phyloP scores from a whole-genome alignment of 2,113 vertebrate species.

The Ginglymostoma cirratum region DNA sequence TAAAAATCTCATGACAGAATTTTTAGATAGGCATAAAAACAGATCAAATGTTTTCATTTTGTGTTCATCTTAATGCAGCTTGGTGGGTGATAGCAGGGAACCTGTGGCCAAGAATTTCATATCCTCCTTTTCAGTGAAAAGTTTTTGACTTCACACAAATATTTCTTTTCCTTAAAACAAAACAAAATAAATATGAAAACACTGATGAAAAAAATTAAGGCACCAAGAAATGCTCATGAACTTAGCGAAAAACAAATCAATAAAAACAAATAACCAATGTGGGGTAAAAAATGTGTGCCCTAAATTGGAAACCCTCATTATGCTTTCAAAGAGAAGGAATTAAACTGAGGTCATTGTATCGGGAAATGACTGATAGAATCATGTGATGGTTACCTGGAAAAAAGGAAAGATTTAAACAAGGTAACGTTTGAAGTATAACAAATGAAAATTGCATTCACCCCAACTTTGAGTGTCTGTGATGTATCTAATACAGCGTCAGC shows the following conservation, averaged over 20 bases:
- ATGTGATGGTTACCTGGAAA: background rate
- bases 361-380: background rate
- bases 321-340: background rate
- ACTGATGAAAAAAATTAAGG: background rate
- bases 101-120: background rate
- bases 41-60: background rate
- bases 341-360: background rate
- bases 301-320: background rate
- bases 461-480: background rate
- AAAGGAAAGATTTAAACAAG: background rate
- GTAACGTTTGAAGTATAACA: slow-evolving; percentile 49
- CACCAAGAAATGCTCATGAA: background rate
- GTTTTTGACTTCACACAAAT: background rate
- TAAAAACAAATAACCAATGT: background rate
- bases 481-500: background rate
- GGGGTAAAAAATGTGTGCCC: background rate
- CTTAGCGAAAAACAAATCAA: background rate
- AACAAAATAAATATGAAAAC: background rate
- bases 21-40: background rate
- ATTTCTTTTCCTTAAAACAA: background rate
- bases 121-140: background rate
- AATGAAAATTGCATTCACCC: slow-evolving; percentile 44
- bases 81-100: background rate
- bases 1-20: background rate
- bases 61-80: background rate